These are phyloP conservation scores for Coendou prehensilis DNA, from an alignment of 2,797 vertebrate species.

Conservation along the genomic window DNA sequence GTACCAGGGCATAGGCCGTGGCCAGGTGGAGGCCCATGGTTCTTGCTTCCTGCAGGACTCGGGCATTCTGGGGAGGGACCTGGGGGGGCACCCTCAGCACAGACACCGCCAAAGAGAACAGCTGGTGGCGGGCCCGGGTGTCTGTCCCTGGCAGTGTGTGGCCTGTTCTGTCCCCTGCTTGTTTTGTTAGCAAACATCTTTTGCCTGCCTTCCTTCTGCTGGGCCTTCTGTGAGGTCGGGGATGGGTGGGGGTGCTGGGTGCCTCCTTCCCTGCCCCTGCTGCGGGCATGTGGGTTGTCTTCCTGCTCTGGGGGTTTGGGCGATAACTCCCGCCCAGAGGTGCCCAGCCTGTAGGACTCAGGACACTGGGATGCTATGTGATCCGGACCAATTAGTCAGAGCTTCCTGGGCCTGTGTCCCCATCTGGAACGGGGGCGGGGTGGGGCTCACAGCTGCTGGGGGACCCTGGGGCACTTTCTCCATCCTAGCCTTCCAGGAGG, in stretches of 20 bases:
- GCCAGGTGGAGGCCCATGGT: not conserved
- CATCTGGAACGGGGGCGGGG: not conserved
- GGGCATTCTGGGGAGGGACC: not conserved
- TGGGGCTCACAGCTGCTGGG: not conserved
- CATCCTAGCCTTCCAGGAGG: not conserved
- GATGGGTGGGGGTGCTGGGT: fast-evolving
- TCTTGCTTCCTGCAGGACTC: not conserved
- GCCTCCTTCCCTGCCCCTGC: not conserved
- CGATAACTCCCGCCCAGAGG: not conserved
- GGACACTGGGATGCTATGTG: not conserved
- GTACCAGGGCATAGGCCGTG: not conserved
- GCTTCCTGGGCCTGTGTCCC: not conserved
- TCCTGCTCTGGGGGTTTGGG: not conserved
- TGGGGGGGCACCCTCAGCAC: not conserved
- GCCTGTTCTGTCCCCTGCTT: not conserved
- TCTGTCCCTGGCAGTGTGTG: not conserved
- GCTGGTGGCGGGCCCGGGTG: not conserved
- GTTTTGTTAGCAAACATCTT: not conserved
- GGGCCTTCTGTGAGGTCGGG: not conserved
- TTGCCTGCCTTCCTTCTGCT: not conserved
- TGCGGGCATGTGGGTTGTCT: not conserved
- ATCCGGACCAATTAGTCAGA: too few relatives aligned
- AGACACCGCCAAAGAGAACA: not conserved
- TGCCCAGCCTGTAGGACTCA: fast-evolving
- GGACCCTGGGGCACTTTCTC: not conserved